A percentile compares a stretch with the other conserved stretches of the same genome.
phyloP scores from a whole-genome alignment of 2,797 vertebrate species.

The Labroides dimidiatus region DNA sequence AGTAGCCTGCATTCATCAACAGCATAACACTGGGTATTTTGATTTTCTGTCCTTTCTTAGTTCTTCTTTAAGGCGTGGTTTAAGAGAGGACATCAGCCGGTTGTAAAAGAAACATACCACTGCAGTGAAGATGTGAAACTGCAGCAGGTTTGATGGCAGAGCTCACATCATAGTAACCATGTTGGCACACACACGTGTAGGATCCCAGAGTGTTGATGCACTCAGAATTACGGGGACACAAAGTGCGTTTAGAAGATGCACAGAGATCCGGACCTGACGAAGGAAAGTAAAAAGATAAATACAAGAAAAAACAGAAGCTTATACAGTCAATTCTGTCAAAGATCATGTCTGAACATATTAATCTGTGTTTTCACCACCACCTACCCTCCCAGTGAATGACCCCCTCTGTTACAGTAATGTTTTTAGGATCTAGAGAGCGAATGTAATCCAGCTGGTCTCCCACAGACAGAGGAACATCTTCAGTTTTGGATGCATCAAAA shows the following conservation, averaged over 20 bases:
- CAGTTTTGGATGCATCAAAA: slow-evolving; percentile 41
- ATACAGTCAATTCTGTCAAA: not conserved
- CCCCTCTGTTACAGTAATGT: slow-evolving; percentile 47
- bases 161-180: slow-evolving; percentile 73
- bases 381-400: slow-evolving; percentile 75
- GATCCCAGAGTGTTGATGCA: slow-evolving; percentile 80
- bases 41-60: too few relatives aligned
- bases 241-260: not conserved
- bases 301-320: not conserved
- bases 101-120: slow-evolving; percentile 48
- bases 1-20: too few relatives aligned
- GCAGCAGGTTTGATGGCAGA: slow-evolving; percentile 9
- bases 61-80: too few relatives aligned
- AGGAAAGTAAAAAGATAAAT: not conserved
- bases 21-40: too few relatives aligned
- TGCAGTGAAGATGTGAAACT: slow-evolving; percentile 59
- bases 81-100: too few relatives aligned
- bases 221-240: slow-evolving; percentile 67
- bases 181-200: slow-evolving; percentile 70
- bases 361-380: not conserved
- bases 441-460: slow-evolving; percentile 58
- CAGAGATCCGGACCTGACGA: slow-evolving; percentile 76
- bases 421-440: slow-evolving; percentile 25
- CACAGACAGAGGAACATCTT: slow-evolving; percentile 22
- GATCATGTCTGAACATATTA: not conserved